phyloP scores from a whole-genome alignment of 2,888 invertebrate genomes.

The Galeruca laticollis region DNA sequence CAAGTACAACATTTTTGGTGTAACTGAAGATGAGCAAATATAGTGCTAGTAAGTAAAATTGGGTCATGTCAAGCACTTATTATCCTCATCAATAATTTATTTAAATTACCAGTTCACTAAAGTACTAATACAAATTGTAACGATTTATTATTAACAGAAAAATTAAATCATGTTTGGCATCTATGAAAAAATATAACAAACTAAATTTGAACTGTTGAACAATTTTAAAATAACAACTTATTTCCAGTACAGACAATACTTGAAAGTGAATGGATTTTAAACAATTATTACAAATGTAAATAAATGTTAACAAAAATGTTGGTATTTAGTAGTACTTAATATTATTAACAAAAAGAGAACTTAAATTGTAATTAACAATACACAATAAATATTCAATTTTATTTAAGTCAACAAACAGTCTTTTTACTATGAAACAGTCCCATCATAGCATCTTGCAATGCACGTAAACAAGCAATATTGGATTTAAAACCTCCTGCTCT shows the following conservation, averaged over 20 bases:
- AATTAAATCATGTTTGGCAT: background rate
- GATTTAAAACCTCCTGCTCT: slow-evolving; percentile 90
- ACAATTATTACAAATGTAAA: too few relatives aligned
- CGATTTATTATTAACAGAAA: background rate
- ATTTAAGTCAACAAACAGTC: slow-evolving; percentile 24
- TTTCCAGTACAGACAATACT: background rate
- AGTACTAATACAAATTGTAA: background rate
- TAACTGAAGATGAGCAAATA: background rate
- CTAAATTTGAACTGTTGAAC: background rate
- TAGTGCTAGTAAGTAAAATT: background rate
- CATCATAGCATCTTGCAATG: slow-evolving; percentile 88
- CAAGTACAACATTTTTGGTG: too few relatives aligned
- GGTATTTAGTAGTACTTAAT: background rate
- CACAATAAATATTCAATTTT: slow-evolving; percentile 3
- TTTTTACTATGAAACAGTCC: slow-evolving; percentile 72
- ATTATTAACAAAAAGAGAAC: background rate
- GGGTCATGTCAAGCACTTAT: background rate
- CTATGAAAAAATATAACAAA: background rate
- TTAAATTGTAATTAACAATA: background rate
- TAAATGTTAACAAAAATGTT: background rate
- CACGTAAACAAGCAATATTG: slow-evolving; percentile 85
- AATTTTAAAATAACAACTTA: background rate
- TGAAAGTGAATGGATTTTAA: too few relatives aligned
- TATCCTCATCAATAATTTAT: background rate
- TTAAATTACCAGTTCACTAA: background rate